These are phyloP conservation scores for Microctenopoma lineatum DNA, from an alignment of 2,797 vertebrate species.

Conservation along the genomic window DNA sequence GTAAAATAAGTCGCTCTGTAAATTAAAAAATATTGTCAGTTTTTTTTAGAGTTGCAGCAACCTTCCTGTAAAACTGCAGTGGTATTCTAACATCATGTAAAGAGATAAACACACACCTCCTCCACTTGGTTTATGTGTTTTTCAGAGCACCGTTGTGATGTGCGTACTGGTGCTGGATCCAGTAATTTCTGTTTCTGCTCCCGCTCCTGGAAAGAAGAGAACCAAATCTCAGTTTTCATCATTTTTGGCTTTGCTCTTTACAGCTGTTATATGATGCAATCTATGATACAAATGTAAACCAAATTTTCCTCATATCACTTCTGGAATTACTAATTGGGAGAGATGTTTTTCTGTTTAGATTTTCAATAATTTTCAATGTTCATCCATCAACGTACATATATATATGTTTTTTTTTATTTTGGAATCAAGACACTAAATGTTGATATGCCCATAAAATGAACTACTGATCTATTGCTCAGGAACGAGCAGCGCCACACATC, in stretches of 20 bases:
- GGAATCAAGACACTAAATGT: not conserved
- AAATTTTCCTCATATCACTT: not conserved
- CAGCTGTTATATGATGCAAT: not conserved
- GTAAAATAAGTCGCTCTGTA: not conserved
- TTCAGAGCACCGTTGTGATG: slow-evolving; percentile 84
- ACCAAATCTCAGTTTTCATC: not conserved
- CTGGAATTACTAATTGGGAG: not conserved
- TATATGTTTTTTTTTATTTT: not conserved
- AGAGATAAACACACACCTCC: slow-evolving; percentile 55
- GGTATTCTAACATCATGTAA: not conserved
- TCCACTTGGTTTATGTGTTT: slow-evolving; percentile 82
- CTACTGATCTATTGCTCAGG: slow-evolving; percentile 28
- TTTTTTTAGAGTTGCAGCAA: too few species aligned
- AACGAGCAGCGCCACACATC: slow-evolving; percentile 12
- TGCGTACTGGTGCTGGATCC: slow-evolving; percentile 83
- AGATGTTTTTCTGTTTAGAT: not conserved
- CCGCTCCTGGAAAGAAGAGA: slow-evolving; percentile 82
- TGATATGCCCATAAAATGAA: not conserved
- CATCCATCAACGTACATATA: not conserved
- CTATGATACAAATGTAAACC: not conserved
- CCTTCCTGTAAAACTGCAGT: not conserved
- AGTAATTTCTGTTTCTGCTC: slow-evolving; percentile 87
- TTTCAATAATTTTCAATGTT: not conserved
- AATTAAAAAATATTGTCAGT: not conserved
- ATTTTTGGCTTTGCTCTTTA: not conserved